A percentile compares a stretch with the other conserved stretches of the same genome.
Evolutionary conservation across 2,113 vertebrate species (phyloP).

Genomic region (Uropsilus gracilis): DNA sequence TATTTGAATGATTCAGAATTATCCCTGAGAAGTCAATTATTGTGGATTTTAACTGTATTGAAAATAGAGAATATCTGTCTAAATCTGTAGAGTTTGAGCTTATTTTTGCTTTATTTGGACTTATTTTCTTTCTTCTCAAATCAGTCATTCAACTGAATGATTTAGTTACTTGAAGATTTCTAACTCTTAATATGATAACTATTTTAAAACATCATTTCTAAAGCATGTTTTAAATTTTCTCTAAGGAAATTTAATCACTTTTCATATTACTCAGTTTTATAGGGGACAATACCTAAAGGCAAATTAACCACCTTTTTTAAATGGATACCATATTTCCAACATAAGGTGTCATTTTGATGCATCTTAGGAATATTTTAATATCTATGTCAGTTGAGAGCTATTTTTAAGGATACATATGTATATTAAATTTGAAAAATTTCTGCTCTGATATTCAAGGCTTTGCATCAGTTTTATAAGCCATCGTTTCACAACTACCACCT

Average conservation of each 20-base stretch:
- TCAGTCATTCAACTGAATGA: background rate
- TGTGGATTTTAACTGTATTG: background rate
- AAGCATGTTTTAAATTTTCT: conserved; percentile 20
- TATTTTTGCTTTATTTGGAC: background rate
- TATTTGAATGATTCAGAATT: background rate
- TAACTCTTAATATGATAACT: background rate
- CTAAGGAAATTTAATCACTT: conserved; percentile 18
- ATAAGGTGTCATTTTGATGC: background rate
- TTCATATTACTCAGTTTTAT: conserved; percentile 46
- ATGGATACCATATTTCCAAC: conserved; percentile 26
- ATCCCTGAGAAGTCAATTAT: background rate
- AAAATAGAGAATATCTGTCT: background rate
- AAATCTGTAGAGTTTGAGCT: background rate
- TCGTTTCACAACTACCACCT: background rate
- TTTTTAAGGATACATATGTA: background rate
- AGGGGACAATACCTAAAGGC: conserved; percentile 11
- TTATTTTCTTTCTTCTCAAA: conserved; percentile 4
- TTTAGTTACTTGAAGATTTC: conserved; percentile 35
- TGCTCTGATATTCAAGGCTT: background rate
- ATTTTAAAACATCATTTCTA: background rate
- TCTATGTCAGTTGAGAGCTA: background rate
- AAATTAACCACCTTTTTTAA: conserved; percentile 49
- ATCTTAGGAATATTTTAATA: conserved; percentile 34
- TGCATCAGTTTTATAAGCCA: background rate
- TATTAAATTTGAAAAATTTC: background rate